Percentiles rank a stretch among this genome's conserved stretches.
Evolutionary conservation across 2,888 invertebrate genomes (phyloP).

Genomic region (Drosophila macrospina): DNA sequence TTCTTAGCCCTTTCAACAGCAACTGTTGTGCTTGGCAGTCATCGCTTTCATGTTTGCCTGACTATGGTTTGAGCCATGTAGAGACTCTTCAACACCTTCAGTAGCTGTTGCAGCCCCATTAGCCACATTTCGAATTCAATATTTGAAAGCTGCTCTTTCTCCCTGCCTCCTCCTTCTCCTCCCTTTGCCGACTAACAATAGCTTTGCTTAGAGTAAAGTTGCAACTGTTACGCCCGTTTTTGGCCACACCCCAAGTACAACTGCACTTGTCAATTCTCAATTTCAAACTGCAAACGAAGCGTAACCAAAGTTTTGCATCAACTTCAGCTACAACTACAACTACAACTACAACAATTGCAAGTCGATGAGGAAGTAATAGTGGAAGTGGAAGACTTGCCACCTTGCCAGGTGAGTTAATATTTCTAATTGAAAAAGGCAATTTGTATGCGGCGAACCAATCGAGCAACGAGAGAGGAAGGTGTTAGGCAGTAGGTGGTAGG

Average conservation of each 20-base stretch:
- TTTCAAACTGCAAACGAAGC: conserved; percentile 54
- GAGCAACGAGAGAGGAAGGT: conserved; percentile 6
- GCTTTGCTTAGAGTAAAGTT: conserved; percentile 1
- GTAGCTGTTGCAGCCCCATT: conserved; percentile 25
- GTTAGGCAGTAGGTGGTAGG: too few relatives aligned
- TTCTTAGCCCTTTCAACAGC: conserved; percentile 3
- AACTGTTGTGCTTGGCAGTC: background rate
- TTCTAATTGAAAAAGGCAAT: conserved; percentile 79
- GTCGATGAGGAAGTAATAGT: conserved; percentile 27
- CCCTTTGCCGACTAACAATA: conserved; percentile 7
- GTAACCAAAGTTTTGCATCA: conserved; percentile 65
- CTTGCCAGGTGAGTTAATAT: conserved; percentile 66
- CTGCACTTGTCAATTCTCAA: conserved; percentile 46
- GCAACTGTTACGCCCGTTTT: conserved; percentile 8
- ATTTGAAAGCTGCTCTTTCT: conserved; percentile 22
- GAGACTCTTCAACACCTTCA: conserved; percentile 26
- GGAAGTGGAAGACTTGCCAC: conserved; percentile 35
- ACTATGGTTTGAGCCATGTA: background rate
- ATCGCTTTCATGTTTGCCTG: background rate
- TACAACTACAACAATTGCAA: conserved; percentile 36
- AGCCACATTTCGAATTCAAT: conserved; percentile 32
- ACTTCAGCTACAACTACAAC: conserved; percentile 41
- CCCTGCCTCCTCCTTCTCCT: background rate
- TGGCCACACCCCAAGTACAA: conserved; percentile 1
- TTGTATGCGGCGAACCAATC: conserved; percentile 68